phyloP scores from a whole-genome alignment of 53 echinoderm and acorn worm species.

The Henricia sp. region DNA sequence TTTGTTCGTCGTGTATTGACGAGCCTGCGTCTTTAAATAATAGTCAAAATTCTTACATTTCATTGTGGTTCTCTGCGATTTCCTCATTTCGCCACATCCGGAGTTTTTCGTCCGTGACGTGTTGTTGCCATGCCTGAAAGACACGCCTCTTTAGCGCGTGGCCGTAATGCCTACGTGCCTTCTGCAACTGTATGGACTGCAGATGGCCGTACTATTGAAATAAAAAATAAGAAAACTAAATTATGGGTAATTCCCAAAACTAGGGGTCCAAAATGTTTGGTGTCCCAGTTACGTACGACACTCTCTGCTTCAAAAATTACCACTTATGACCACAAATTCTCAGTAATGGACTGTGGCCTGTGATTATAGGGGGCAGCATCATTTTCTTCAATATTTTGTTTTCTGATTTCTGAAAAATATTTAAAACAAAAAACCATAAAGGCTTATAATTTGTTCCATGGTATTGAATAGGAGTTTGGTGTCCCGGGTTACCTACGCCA shows the following conservation, averaged over 20 bases:
- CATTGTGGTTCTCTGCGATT: constrained; percentile 73
- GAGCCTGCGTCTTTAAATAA: not conserved
- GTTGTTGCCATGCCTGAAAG: constrained; percentile 76
- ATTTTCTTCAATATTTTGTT: too few species aligned
- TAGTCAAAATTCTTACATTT: constrained; percentile 55
- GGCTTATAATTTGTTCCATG: too few species aligned
- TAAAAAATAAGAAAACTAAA: not conserved
- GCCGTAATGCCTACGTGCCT: constrained; percentile 80
- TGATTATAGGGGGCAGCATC: too few species aligned
- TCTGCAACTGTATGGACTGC: constrained; percentile 93
- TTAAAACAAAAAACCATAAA: too few species aligned
- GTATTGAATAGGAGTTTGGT: too few species aligned
- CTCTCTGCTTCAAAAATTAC: too few species aligned
- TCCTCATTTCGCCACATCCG: constrained; percentile 80
- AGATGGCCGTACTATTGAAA: constrained; percentile 80
- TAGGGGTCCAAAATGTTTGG: too few species aligned
- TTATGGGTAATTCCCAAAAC: not conserved
- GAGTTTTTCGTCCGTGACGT: constrained; percentile 76
- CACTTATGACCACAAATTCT: too few species aligned
- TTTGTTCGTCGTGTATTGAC: not conserved
- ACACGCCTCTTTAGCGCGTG: constrained; percentile 47
- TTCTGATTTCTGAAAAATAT: too few species aligned
- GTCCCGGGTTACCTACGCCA: too few species aligned
- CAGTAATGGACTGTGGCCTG: too few species aligned
- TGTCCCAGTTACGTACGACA: too few species aligned